phyloP scores from a whole-genome alignment of 2,797 vertebrate species.

The Poliocrania exsul region DNA sequence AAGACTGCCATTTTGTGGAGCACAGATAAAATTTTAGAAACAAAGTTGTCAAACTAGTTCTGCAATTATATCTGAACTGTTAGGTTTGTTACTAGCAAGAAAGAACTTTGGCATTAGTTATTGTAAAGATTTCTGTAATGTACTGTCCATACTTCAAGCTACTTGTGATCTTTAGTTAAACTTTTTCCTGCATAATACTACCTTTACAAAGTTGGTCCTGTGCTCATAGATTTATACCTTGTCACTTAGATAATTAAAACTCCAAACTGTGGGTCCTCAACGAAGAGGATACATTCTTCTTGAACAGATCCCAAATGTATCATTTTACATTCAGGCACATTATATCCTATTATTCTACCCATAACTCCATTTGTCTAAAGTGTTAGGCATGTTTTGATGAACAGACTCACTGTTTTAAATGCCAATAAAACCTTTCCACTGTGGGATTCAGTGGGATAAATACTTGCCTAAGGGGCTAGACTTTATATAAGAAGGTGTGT shows the following conservation, averaged over 20 bases:
- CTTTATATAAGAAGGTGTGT: not conserved
- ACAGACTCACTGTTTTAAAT: not conserved
- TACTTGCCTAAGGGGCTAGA: not conserved
- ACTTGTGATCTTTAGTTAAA: not conserved
- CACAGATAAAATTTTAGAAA: not conserved
- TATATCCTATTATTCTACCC: not conserved
- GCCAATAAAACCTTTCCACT: not conserved
- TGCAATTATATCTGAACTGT: not conserved
- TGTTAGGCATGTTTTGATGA: not conserved
- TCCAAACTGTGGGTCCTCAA: not conserved
- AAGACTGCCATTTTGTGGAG: not conserved
- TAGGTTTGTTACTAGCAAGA: not conserved
- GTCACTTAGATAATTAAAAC: not conserved
- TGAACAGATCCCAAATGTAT: not conserved
- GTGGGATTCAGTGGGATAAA: not conserved
- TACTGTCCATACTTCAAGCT: not conserved
- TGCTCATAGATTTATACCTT: not conserved
- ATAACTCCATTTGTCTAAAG: not conserved
- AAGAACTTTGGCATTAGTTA: not conserved
- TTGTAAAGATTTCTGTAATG: not conserved
- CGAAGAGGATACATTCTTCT: not conserved
- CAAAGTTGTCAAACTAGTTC: not conserved
- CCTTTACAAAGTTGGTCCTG: not conserved
- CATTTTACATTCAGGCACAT: not conserved
- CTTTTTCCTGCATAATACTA: not conserved